Evolutionary conservation across 2,888 invertebrate species (phyloP).

Genomic region (Pterostichus madidus): DNA sequence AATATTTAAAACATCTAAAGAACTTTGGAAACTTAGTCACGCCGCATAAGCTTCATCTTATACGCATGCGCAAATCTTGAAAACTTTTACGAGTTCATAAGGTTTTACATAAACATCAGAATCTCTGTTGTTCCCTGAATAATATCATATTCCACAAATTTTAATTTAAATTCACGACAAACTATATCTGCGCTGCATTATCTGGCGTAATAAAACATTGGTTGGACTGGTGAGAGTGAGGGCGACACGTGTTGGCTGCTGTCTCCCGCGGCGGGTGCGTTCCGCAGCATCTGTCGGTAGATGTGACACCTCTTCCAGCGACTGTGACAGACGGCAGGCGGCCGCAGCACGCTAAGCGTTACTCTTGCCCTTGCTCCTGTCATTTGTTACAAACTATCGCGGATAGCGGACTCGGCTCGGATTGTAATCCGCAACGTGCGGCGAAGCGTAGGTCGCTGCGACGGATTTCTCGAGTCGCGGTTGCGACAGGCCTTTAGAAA

Average conservation of each 20-base stretch:
- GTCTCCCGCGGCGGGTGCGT: constrained; percentile 2
- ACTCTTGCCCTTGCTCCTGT: constrained; percentile 14
- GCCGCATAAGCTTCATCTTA: constrained; percentile 11
- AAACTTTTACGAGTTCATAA: constrained; percentile 33
- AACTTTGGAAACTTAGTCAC: constrained; percentile 7
- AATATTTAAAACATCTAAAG: not conserved
- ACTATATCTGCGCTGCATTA: constrained; percentile 27
- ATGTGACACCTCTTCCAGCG: constrained; percentile 53
- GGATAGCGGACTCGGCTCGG: not conserved
- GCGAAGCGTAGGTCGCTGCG: not conserved
- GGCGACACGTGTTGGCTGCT: constrained; percentile 36
- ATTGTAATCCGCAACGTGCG: constrained; percentile 12
- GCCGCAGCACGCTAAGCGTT: too few relatives aligned
- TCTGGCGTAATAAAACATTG: constrained; percentile 25
- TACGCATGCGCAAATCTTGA: constrained; percentile 30
- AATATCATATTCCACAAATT: constrained; percentile 20
- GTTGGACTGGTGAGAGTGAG: not conserved
- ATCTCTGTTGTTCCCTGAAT: constrained; percentile 21
- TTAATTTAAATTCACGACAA: constrained; percentile 36
- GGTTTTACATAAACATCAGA: constrained; percentile 36
- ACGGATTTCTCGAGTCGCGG: not conserved
- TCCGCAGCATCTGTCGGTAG: constrained; percentile 45
- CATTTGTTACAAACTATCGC: constrained; percentile 57
- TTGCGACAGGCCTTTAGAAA: too few relatives aligned
- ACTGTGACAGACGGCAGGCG: constrained; percentile 45